Evolutionary conservation across 2,113 vertebrate genomes (phyloP), one percentile per base, ranked within the genome.

Genomic region (Saguinus midas): DNA sequence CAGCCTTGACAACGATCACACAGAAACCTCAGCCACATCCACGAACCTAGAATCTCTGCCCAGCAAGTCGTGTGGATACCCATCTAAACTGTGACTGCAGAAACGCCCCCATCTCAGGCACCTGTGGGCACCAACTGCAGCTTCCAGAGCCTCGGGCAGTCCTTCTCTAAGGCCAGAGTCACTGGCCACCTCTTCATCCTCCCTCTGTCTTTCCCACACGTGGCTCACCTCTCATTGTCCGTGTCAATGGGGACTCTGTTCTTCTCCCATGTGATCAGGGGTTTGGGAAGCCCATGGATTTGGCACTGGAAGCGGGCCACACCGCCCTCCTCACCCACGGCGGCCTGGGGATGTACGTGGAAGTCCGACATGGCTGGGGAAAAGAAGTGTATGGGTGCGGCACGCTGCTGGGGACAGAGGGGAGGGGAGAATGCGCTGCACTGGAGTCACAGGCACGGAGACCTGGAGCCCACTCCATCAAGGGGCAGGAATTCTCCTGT

Each of bases 291-390:
- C 27, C 99, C 99, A 0, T 99, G 99, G 98, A 99, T 99, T 98
- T 99, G 99, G 98, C 99, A 99, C 98, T 99, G 99, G 98, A 99
- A 99, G 66, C 99, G 98, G 0, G 99, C 99, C 21, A 99, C 99
- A 0, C 99, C 99, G 0, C 99, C 99, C 97, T 99, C 99, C 96
- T 99, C 99, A 7, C 99, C 99, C 73, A 99, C 98, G 0, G 99
- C 98, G 0, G 99, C 99, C 97, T 99, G 99, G 14, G 99, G 99
- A 64, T 99, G 99, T 94, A 99, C 98, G 27, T 99, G 99, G 98
- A 99, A 99, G 95, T 99, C 99, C 0, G 99, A 99, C 99, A 99
- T 99, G 0, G 99, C 99, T 99, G 98, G 55, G 94, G 91, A 96
- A 80, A 96, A 72, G 80, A 82, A 43, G 94, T 1, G 1, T 14